Percentiles rank a stretch among this genome's conserved stretches.
Conservation (phyloP, 2,888 invertebrate species). For the Drosophila atripex region DNA sequence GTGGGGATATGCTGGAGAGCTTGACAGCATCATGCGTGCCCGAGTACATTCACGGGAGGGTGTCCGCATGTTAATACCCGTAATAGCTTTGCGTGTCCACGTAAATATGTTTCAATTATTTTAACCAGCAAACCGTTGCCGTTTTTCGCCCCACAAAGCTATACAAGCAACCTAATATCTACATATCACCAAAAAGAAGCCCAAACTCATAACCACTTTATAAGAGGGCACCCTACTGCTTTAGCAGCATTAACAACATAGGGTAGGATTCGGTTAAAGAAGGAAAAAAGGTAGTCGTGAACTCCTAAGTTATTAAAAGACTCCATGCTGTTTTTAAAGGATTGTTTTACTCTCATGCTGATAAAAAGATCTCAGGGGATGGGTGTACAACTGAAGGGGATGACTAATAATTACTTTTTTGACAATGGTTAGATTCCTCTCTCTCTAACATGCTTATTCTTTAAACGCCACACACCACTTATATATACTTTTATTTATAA, state of each 20-base stretch:
- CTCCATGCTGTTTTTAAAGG: neutral
- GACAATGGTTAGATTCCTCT: neutral
- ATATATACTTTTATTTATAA: no score
- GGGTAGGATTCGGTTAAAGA: neutral
- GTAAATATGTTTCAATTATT: constrained; percentile 78
- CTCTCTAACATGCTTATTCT: neutral
- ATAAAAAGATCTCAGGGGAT: neutral
- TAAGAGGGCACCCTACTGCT: neutral
- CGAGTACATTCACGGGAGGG: constrained; percentile 25
- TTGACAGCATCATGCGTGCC: constrained; percentile 3
- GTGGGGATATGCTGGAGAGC: constrained; percentile 6
- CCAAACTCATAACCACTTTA: constrained; percentile 14
- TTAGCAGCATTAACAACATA: neutral
- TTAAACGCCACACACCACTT: no score
- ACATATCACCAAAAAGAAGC: constrained; percentile 45
- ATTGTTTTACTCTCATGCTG: neutral
- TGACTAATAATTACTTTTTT: neutral
- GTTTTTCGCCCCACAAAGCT: constrained; percentile 30
- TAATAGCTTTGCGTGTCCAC: constrained; percentile 37
- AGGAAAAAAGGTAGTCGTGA: neutral
- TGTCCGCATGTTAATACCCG: constrained; percentile 33
- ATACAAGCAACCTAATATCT: constrained; percentile 44
- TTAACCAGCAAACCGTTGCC: constrained; percentile 52
- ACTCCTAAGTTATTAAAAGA: neutral
- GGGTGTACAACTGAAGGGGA: neutral